Percentiles rank a stretch among this genome's conserved stretches.
Evolutionary conservation across 2,797 vertebrate species (phyloP).

Genomic region (Serranus cabrilla): DNA sequence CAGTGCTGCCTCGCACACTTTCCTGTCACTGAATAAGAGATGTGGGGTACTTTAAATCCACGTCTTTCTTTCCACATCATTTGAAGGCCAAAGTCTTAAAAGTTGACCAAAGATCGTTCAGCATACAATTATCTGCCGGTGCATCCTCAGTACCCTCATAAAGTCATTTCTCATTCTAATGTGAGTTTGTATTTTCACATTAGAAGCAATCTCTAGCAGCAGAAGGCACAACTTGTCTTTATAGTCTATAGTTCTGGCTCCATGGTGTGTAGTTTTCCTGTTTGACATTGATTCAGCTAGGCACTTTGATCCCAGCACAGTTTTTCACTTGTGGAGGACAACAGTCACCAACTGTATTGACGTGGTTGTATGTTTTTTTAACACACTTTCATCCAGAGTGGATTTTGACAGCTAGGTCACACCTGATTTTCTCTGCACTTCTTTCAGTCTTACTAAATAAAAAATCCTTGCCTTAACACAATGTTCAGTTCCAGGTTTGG

Average conservation of each 20-base stretch:
- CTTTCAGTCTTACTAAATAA: slow-evolving; percentile 70
- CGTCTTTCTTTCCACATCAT: slow-evolving; percentile 1
- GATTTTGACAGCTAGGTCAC: slow-evolving; percentile 69
- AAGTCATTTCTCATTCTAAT: slow-evolving; percentile 32
- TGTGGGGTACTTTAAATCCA: slow-evolving; percentile 3
- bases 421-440: slow-evolving; percentile 62
- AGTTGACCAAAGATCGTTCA: background rate
- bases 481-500: slow-evolving; percentile 61
- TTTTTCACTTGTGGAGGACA: slow-evolving; percentile 55
- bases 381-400: slow-evolving; percentile 62
- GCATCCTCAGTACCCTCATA: slow-evolving; percentile 1
- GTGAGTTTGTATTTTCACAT: slow-evolving; percentile 30
- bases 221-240: slow-evolving; percentile 25
- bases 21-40: slow-evolving; percentile 21
- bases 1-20: slow-evolving; percentile 11
- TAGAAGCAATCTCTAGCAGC: slow-evolving; percentile 8
- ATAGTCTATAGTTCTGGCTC: slow-evolving; percentile 34
- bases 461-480: slow-evolving; percentile 58
- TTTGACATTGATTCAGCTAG: slow-evolving; percentile 61
- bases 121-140: slow-evolving; percentile 4
- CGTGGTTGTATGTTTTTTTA: slow-evolving; percentile 44
- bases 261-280: slow-evolving; percentile 38
- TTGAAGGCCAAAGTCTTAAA: slow-evolving; percentile 13
- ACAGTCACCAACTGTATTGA: slow-evolving; percentile 58
- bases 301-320: slow-evolving; percentile 56